Base-by-base conservation (phyloP, 2,113 vertebrate species). In the Gopherus flavomarginatus region DNA sequence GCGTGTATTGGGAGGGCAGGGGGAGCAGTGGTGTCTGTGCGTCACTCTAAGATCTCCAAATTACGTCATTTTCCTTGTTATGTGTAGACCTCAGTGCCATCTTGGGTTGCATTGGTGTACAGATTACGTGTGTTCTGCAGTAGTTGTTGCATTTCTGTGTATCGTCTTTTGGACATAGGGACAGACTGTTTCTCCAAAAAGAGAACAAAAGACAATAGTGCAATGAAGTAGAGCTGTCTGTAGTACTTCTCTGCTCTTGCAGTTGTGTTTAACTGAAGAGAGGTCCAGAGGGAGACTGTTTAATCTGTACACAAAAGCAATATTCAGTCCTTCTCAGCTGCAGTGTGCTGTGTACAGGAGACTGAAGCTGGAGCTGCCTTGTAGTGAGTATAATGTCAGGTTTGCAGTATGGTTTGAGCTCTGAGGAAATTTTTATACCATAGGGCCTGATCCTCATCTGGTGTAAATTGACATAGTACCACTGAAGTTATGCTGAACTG, bases 231-330 rank as follows among this genome's bases (percentile, higher is more conserved):
- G 56, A 52, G 62, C 17, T 8, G 78, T 52, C 81, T 81, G 50
- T 50, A 2, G 49, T 50, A 12, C 59, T 38, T 56, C 50, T 56
- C 62, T 92, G 90, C 49, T 83, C 79, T n/a, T 29, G 26, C n/a
- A 69, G 14, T 53, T 35, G 82, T 49, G 3, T 42, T 65, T 84
- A 50, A 84, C 27, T 59, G 65, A 47, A 69, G 56, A 31, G 83
- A 88, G 81, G n/a, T 83, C 85, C 87, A 31, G 85, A 75, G 88
- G 88, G 92, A 35, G 83, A n/a, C 83, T 83, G 78, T 90, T 95
- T 87, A 89, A 24, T 5, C 44, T 1, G 38, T 65, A 69, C 85
- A 54, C 57, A 82, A 69, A 50, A 21, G 92, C 84, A 62, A 21
- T 54, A 47, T 42, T 49, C 62, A 65, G 31, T 14, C 29, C 29